These are phyloP conservation scores for Scolopax rusticola DNA, from an alignment of 2,797 vertebrate species.

Conservation along the genomic window DNA sequence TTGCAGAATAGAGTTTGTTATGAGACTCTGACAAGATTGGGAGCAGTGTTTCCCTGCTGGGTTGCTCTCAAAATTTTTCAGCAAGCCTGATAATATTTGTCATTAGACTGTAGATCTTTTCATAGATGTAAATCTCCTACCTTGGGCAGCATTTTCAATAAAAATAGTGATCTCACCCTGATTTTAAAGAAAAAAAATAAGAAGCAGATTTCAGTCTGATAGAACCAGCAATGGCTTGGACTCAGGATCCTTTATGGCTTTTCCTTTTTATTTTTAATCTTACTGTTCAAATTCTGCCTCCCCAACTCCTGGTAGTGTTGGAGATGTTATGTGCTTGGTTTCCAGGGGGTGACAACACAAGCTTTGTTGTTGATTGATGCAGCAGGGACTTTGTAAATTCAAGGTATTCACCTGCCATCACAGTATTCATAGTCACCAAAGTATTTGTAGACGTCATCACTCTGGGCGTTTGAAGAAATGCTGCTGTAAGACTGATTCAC, in stretches of 20 bases:
- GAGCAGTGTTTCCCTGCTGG: not conserved
- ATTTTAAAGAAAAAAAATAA: conserved; percentile 1
- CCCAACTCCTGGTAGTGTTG: not conserved
- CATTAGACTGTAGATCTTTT: not conserved
- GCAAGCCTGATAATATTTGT: not conserved
- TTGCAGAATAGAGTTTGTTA: not conserved
- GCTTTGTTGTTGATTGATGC: not conserved
- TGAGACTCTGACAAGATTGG: rapidly evolving
- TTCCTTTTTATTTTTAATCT: not conserved
- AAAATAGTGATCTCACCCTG: not conserved
- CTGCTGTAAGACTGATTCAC: not conserved
- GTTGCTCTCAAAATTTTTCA: not conserved
- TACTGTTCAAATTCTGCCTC: not conserved
- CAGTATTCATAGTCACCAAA: not conserved
- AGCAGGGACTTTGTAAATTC: not conserved
- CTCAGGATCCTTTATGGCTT: not conserved
- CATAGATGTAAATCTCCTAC: not conserved
- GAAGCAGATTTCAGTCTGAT: not conserved
- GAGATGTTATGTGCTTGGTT: not conserved
- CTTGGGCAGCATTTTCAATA: not conserved
- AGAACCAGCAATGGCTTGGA: not conserved
- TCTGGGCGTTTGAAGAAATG: not conserved
- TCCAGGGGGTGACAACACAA: not conserved
- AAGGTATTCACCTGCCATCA: not conserved
- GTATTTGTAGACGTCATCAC: not conserved